Evolutionary conservation across 2,888 invertebrate species (phyloP).

Genomic region (Muscina levida): DNA sequence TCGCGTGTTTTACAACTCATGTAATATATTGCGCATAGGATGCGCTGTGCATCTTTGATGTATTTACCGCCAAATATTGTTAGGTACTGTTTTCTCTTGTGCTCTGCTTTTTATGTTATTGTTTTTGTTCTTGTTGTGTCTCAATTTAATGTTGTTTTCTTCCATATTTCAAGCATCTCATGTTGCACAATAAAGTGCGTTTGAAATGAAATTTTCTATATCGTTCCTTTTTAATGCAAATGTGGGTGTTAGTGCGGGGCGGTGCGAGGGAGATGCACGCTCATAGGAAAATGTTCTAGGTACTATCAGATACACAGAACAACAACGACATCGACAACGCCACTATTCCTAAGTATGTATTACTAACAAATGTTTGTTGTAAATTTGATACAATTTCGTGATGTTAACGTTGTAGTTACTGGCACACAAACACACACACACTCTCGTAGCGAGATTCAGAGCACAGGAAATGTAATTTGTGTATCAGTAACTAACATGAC

Average conservation of each 20-base stretch:
- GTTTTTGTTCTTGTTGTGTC: no score
- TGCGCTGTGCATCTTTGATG: slow-evolving; percentile 30
- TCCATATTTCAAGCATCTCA: background rate
- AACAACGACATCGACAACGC: slow-evolving; percentile 19
- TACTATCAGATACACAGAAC: background rate
- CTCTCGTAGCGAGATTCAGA: slow-evolving; percentile 12
- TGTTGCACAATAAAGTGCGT: slow-evolving; percentile 47
- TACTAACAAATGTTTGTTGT: slow-evolving; percentile 43
- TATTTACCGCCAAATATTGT: slow-evolving; percentile 47
- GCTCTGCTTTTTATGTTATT: no score
- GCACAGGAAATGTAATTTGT: slow-evolving; percentile 65
- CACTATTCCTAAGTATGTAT: slow-evolving; percentile 2
- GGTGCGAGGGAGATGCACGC: background rate
- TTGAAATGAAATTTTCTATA: slow-evolving; percentile 37
- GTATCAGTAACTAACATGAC: slow-evolving; percentile 40
- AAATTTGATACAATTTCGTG: slow-evolving; percentile 61
- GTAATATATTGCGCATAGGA: background rate
- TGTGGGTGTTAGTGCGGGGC: background rate
- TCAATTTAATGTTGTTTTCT: slow-evolving; percentile 34
- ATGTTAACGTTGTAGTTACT: slow-evolving; percentile 22
- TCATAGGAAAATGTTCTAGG: background rate
- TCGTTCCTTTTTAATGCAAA: slow-evolving; percentile 2
- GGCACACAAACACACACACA: no score
- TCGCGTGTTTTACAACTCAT: no score
- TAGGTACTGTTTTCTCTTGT: background rate